phyloP scores from a whole-genome alignment of 2,888 invertebrate species.

The Tetanocera ferruginea region DNA sequence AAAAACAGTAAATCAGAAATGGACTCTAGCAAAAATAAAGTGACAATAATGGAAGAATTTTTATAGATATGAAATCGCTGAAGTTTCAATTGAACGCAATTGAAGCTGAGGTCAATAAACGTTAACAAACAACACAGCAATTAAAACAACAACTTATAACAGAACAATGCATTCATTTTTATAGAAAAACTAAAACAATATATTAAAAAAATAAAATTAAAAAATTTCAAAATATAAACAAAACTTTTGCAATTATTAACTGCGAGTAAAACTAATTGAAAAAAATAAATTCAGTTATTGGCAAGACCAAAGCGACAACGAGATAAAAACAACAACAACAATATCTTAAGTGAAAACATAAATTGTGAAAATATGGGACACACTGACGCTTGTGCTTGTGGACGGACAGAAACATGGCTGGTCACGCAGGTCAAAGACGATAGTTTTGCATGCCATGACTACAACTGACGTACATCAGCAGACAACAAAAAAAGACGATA shows the following conservation, averaged over 20 bases:
- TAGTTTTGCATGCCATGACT: background rate
- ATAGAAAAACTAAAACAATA: background rate
- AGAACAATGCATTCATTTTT: background rate
- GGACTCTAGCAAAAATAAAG: background rate
- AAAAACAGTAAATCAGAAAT: background rate
- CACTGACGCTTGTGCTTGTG: background rate
- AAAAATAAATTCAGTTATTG: background rate
- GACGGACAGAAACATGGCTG: background rate
- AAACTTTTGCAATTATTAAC: background rate
- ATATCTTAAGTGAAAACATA: background rate
- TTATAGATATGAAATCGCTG: background rate
- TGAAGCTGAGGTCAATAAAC: background rate
- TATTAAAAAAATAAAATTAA: background rate
- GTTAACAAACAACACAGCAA: background rate
- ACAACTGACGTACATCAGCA: background rate
- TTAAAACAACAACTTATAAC: background rate
- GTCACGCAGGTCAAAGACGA: slow-evolving; percentile 15
- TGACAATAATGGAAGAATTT: background rate
- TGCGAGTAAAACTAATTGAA: background rate
- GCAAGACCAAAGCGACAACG: background rate
- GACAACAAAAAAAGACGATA: background rate
- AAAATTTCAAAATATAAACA: background rate
- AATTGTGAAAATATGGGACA: slow-evolving; percentile 13
- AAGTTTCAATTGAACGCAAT: slow-evolving; percentile 3
- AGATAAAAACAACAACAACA: background rate